Evolutionary conservation across 2,797 vertebrate species (phyloP).

Genomic region (Peromyscus nudipes): DNA sequence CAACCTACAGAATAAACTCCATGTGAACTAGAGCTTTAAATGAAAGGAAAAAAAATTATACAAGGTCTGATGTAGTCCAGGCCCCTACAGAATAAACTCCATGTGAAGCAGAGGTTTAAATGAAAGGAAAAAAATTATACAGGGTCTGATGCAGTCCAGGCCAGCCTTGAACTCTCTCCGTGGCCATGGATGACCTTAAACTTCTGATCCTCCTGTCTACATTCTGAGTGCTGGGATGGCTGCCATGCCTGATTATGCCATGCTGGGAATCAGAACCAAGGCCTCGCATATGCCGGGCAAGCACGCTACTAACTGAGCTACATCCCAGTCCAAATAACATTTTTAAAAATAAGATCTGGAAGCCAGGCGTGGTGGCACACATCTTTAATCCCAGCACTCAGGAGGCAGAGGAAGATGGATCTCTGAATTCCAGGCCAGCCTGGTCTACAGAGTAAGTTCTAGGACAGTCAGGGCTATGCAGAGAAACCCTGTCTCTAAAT

Average conservation of each 20-base stretch:
- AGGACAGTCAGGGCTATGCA: background rate
- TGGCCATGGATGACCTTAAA: background rate
- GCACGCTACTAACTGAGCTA: background rate
- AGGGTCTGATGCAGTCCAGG: background rate
- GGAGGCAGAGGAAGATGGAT: background rate
- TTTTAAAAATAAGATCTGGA: background rate
- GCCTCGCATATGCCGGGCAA: background rate
- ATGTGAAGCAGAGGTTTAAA: too few species aligned
- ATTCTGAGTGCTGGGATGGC: background rate
- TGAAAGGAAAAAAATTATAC: background rate
- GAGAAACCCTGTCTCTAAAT: background rate
- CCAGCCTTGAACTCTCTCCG: background rate
- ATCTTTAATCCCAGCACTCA: background rate
- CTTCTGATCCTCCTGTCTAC: background rate
- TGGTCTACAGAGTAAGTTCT: too few species aligned
- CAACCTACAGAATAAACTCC: background rate
- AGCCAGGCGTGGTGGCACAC: background rate
- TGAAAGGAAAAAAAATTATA: background rate
- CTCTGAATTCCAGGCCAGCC: background rate
- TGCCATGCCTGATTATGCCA: background rate
- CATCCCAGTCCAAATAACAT: background rate
- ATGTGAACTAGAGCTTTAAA: background rate
- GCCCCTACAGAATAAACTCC: background rate
- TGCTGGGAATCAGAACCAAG: background rate
- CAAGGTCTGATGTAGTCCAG: background rate